Conservation (phyloP, 2,888 invertebrate genomes). For the Heteromurus nitidus region DNA sequence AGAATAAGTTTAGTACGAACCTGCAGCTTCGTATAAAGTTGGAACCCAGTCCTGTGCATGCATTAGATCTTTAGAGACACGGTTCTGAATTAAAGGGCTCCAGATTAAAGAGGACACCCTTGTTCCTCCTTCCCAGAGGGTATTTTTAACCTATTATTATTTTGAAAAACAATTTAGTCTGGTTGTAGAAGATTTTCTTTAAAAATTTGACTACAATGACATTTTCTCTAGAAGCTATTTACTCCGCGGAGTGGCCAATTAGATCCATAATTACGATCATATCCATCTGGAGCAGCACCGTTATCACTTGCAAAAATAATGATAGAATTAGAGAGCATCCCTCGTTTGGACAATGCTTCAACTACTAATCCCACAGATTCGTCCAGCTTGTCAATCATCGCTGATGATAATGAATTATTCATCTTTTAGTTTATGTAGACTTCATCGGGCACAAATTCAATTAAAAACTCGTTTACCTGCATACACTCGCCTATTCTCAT, state of each 20-base stretch:
- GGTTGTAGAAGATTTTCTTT: background rate
- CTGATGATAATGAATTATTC: constrained; percentile 76
- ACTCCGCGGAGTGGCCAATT: constrained; percentile 63
- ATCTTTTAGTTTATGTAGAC: background rate
- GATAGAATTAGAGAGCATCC: constrained; percentile 84
- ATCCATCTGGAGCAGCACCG: constrained; percentile 86
- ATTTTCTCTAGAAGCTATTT: constrained; percentile 73
- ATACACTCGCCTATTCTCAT: constrained; percentile 81
- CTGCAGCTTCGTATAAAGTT: constrained; percentile 67
- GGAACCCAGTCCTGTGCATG: constrained; percentile 70
- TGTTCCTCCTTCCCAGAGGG: constrained; percentile 71
- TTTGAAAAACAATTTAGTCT: background rate
- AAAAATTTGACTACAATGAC: too few relatives aligned
- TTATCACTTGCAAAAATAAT: constrained; percentile 92
- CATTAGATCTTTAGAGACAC: constrained; percentile 63
- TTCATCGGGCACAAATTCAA: background rate
- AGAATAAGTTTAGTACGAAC: constrained; percentile 19
- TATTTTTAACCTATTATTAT: constrained; percentile 63
- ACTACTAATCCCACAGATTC: constrained; percentile 88
- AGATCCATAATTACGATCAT: constrained; percentile 84
- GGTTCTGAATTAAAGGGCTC: constrained; percentile 61
- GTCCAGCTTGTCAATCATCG: constrained; percentile 90
- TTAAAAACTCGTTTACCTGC: constrained; percentile 79
- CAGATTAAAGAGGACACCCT: constrained; percentile 66
- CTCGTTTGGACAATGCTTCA: constrained; percentile 80